A percentile compares a stretch with the other conserved stretches of the same genome.
These are phyloP conservation scores for Sturmia bella DNA, from an alignment of 2,888 invertebrate genomes.

Conservation along the genomic window DNA sequence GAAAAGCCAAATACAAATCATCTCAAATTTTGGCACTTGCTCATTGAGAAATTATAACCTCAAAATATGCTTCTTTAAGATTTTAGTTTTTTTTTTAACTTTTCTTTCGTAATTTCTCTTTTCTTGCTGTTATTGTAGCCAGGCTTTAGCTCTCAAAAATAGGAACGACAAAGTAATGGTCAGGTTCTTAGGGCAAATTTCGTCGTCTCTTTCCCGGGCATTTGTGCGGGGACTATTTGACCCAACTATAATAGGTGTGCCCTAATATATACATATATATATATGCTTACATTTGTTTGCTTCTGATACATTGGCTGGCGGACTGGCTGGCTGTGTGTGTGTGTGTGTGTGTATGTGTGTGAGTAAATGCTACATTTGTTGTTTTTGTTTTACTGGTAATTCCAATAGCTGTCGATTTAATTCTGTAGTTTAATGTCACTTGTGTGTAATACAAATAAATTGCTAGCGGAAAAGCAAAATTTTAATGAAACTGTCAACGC, in stretches of 20 bases:
- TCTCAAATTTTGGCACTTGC: no score
- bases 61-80: no score
- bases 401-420: slow-evolving; percentile 66
- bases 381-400: slow-evolving; percentile 64
- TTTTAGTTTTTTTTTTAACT: no score
- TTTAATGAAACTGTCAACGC: slow-evolving; percentile 72
- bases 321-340: neutral
- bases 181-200: no score
- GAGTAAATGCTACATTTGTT: slow-evolving; percentile 16
- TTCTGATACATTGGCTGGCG: slow-evolving; percentile 32
- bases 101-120: no score
- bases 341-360: neutral
- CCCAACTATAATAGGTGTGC: neutral
- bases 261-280: neutral
- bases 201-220: no score
- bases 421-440: slow-evolving; percentile 67
- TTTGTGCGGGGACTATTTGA: no score
- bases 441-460: slow-evolving; percentile 71
- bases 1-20: no score
- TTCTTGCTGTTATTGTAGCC: no score
- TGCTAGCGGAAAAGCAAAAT: slow-evolving; percentile 69
- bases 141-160: no score
- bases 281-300: neutral
- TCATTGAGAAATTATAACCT: no score
- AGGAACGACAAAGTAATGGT: no score